phyloP scores from a whole-genome alignment of 2,797 vertebrate species.

The Prunella strophiata region DNA sequence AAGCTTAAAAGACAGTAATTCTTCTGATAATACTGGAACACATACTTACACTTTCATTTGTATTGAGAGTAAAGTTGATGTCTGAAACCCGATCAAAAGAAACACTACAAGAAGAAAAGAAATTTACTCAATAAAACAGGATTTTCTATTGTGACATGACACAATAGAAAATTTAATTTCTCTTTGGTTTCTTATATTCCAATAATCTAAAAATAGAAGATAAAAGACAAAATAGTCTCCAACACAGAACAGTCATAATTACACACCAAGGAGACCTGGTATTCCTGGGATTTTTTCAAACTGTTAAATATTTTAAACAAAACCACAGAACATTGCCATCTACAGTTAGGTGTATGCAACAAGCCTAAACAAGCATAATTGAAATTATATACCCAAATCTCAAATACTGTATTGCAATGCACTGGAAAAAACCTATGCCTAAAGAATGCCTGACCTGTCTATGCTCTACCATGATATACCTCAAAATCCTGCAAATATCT shows the following conservation, averaged over 20 bases:
- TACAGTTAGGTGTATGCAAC: background rate
- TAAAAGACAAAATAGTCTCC: background rate
- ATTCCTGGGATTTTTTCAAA: background rate
- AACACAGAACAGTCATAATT: background rate
- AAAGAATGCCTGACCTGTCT: background rate
- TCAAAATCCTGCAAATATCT: background rate
- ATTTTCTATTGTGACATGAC: background rate
- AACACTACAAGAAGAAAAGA: slow-evolving; percentile 84
- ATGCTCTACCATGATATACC: background rate
- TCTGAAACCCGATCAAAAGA: slow-evolving; percentile 99
- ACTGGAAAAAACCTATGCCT: background rate
- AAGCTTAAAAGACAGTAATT: background rate
- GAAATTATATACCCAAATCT: background rate
- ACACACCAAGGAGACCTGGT: background rate
- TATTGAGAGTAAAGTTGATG: slow-evolving; percentile 99
- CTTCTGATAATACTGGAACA: background rate
- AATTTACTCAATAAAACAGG: slow-evolving; percentile 32
- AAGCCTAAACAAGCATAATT: background rate
- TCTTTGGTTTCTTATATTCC: background rate
- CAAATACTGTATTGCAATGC: background rate
- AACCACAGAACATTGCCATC: background rate
- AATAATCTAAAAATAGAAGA: background rate
- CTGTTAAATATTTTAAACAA: background rate
- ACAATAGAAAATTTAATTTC: background rate
- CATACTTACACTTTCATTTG: slow-evolving; percentile 97